Evolutionary conservation across 2,113 vertebrate genomes (phyloP).

Genomic region (Hassar affinis): DNA sequence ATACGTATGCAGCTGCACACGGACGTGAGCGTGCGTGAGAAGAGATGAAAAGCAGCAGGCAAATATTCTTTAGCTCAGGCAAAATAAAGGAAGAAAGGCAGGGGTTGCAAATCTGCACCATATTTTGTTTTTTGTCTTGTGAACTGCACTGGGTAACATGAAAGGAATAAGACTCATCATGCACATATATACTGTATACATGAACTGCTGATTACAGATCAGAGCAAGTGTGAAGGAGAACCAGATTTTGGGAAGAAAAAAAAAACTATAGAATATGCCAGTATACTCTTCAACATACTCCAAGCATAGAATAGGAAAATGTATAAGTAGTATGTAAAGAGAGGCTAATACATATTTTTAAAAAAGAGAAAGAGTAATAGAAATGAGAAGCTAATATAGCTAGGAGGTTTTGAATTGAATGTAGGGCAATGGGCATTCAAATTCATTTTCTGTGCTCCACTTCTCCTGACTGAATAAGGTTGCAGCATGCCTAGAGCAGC

Average conservation of each 20-base stretch:
- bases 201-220: not conserved
- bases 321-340: not conserved
- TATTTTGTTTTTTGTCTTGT: not conserved
- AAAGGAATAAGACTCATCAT: not conserved
- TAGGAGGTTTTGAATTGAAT: constrained; percentile 37
- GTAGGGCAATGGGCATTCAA: constrained; percentile 41
- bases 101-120: not conserved
- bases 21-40: constrained; percentile 42
- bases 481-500: constrained; percentile 1
- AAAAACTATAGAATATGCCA: not conserved
- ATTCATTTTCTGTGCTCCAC: constrained; percentile 22
- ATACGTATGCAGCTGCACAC: constrained; percentile 87
- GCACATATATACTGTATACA: not conserved
- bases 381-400: not conserved
- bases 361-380: not conserved
- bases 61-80: constrained; percentile 64
- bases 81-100: not conserved
- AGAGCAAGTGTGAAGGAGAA: not conserved
- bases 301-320: not conserved
- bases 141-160: not conserved
- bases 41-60: constrained; percentile 41
- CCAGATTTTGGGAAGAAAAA: not conserved
- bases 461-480: constrained; percentile 36
- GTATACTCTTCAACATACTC: not conserved
- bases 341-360: not conserved